These are phyloP conservation scores for Trachymyrmex cornetzi DNA, from an alignment of 1,140 invertebrate genomes.

Conservation along the genomic window DNA sequence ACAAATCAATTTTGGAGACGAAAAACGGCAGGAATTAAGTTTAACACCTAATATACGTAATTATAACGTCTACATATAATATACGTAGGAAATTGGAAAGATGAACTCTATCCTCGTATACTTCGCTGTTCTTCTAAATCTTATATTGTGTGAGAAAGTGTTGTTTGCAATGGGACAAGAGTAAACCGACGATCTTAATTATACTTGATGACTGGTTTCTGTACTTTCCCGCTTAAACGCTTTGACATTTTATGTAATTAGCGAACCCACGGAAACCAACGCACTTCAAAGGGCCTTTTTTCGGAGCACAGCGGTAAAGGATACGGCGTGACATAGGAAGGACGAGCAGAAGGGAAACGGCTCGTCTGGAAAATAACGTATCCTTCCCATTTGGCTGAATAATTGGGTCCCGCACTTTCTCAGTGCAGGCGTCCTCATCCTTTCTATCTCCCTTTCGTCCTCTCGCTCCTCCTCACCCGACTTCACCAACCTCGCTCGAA, in stretches of 20 bases:
- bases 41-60: no score
- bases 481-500: constrained; percentile 27
- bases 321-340: constrained; percentile 44
- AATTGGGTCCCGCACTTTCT: constrained; percentile 77
- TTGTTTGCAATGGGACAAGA: constrained; percentile 49
- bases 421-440: constrained; percentile 38
- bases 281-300: constrained; percentile 52
- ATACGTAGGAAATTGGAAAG: background rate
- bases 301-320: constrained; percentile 19
- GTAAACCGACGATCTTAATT: constrained; percentile 55
- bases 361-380: constrained; percentile 73
- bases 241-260: constrained; percentile 67
- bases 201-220: constrained; percentile 31
- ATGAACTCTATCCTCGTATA: background rate
- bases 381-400: constrained; percentile 76
- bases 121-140: constrained; percentile 8
- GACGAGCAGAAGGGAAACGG: constrained; percentile 56
- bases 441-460: constrained; percentile 27
- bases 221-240: constrained; percentile 46
- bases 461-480: background rate
- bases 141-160: background rate
- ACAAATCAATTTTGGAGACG: no score
- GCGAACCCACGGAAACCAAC: constrained; percentile 34
- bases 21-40: no score
- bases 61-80: background rate